Conservation (phyloP, 1,140 invertebrate genomes). For the Eriosoma lanigerum region DNA sequence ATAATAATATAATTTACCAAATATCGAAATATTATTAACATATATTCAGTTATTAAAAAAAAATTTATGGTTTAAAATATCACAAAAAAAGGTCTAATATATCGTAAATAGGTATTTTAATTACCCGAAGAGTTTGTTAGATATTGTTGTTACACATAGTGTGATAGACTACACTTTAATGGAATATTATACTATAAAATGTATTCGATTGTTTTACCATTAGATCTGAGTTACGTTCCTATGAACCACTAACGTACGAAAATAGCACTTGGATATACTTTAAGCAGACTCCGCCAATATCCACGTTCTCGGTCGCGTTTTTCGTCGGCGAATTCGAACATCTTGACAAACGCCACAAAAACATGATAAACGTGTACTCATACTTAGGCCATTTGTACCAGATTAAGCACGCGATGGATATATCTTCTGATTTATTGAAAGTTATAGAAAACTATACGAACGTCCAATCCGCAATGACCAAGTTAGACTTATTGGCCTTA, state of each 20-base stretch:
- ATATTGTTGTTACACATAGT: too few species aligned
- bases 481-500: constrained; percentile 83
- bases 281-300: constrained; percentile 68
- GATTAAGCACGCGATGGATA: constrained; percentile 57
- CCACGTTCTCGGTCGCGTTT: constrained; percentile 74
- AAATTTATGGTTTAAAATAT: too few species aligned
- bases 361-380: not conserved
- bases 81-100: too few species aligned
- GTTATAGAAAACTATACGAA: constrained; percentile 54
- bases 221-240: not conserved
- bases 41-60: too few species aligned
- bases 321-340: constrained; percentile 67
- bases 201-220: not conserved
- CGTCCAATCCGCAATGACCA: constrained; percentile 56
- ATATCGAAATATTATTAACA: too few species aligned
- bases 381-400: constrained; percentile 56
- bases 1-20: too few species aligned
- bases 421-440: constrained; percentile 57
- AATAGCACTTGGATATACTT: constrained; percentile 21
- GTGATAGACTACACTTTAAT: too few species aligned
- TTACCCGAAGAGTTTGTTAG: too few species aligned
- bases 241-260: not conserved
- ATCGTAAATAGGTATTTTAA: too few species aligned
- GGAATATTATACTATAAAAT: too few species aligned
- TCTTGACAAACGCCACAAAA: not conserved